Evolutionary conservation across 1,140 invertebrate genomes (phyloP).

Genomic region (Paracyclopina nana): DNA sequence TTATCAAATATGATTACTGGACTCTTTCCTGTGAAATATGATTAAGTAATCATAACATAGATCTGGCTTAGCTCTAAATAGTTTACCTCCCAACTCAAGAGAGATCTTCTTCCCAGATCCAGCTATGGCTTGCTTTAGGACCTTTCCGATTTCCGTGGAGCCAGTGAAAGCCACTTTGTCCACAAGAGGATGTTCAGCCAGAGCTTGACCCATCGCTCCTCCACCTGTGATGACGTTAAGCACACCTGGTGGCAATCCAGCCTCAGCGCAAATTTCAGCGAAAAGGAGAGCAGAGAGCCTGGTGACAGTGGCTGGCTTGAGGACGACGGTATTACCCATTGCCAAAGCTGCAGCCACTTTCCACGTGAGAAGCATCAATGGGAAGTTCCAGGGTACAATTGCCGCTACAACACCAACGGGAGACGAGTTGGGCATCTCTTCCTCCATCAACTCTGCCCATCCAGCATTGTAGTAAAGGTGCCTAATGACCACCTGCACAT

Average conservation of each 20-base stretch:
- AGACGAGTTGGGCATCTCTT: slow-evolving; percentile 28
- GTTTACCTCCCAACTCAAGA: slow-evolving; percentile 27
- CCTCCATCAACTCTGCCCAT: slow-evolving; percentile 30
- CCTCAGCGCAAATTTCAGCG: slow-evolving; percentile 17
- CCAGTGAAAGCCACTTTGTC: slow-evolving; percentile 27
- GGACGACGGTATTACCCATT: slow-evolving; percentile 23
- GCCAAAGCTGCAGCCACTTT: slow-evolving; percentile 36
- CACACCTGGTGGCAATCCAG: slow-evolving; percentile 22
- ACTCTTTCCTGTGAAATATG: no score
- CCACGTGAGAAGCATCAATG: slow-evolving; percentile 37
- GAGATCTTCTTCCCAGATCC: slow-evolving; percentile 29
- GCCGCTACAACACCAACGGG: slow-evolving; percentile 28
- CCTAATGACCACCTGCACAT: slow-evolving; percentile 27
- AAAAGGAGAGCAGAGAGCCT: slow-evolving; percentile 20
- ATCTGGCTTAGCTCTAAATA: no score
- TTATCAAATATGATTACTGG: slow-evolving; percentile 36
- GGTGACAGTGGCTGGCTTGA: slow-evolving; percentile 21
- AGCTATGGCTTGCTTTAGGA: slow-evolving; percentile 25
- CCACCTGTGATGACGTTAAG: slow-evolving; percentile 29
- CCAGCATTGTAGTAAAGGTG: slow-evolving; percentile 32
- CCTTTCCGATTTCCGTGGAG: slow-evolving; percentile 25
- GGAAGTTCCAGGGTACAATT: slow-evolving; percentile 36
- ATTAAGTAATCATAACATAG: no score
- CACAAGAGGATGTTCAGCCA: slow-evolving; percentile 29
- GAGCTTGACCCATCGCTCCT: slow-evolving; percentile 29